Evolutionary conservation across 2,113 vertebrate genomes (phyloP).

Genomic region (Pangasianodon gigas): DNA sequence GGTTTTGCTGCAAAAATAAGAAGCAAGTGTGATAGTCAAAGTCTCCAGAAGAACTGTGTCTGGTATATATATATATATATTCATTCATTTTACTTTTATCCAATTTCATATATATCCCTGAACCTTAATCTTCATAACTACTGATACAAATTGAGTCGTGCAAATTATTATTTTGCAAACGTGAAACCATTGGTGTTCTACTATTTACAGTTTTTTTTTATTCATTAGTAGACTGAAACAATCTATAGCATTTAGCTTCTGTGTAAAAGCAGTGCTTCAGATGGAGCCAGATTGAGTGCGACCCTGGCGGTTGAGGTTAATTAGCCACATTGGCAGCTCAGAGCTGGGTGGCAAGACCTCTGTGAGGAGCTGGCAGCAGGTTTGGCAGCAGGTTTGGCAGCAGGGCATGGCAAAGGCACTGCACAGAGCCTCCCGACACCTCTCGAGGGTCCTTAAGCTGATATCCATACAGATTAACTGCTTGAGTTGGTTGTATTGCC

Average conservation of each 20-base stretch:
- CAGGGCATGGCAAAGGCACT: conserved; percentile 63
- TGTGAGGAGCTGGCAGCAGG: conserved; percentile 24
- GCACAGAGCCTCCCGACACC: conserved; percentile 63
- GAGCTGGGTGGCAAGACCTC: conserved; percentile 19
- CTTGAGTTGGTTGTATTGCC: conserved; percentile 73
- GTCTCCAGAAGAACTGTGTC: too few relatives aligned
- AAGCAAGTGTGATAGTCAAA: too few relatives aligned
- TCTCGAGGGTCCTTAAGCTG: conserved; percentile 74
- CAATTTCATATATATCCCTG: neutral
- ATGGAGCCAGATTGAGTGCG: conserved; percentile 17
- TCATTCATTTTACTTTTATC: too few relatives aligned
- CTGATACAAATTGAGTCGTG: neutral
- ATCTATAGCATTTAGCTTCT: neutral
- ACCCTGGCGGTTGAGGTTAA: conserved; percentile 41
- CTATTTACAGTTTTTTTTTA: neutral
- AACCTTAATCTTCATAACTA: neutral
- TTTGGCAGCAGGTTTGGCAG: conserved; percentile 50
- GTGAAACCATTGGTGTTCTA: neutral
- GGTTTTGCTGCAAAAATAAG: too few relatives aligned
- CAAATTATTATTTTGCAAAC: neutral
- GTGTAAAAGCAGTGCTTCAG: conserved; percentile 14
- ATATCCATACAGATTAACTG: conserved; percentile 78
- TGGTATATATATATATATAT: too few relatives aligned
- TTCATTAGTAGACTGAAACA: neutral
- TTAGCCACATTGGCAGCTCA: conserved; percentile 41